Evolutionary conservation across 1,140 invertebrate genomes (phyloP).

Genomic region (Heliconius himera): DNA sequence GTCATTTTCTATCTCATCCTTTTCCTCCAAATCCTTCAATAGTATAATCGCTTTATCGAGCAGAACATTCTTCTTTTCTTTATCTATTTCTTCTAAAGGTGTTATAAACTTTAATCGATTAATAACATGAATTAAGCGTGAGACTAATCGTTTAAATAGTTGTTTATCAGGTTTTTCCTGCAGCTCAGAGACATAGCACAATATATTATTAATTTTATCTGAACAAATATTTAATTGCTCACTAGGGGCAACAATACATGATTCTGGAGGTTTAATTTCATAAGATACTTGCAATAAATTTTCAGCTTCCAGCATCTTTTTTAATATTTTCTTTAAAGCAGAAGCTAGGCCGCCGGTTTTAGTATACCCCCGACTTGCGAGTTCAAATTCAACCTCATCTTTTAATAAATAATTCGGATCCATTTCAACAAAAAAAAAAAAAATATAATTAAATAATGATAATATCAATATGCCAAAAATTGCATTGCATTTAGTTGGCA

Average conservation of each 20-base stretch:
- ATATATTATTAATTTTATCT: no score
- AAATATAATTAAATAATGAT: neutral
- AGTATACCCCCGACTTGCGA: conserved; percentile 39
- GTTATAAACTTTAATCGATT: conserved; percentile 38
- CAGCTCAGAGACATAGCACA: conserved; percentile 32
- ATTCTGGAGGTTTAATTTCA: no score
- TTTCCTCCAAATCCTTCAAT: conserved; percentile 34
- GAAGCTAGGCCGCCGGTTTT: no score
- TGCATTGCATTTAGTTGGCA: no score
- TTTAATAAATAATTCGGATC: conserved; percentile 38
- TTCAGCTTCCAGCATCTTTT: no score
- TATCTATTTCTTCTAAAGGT: conserved; percentile 24
- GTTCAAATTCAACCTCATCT: conserved; percentile 43
- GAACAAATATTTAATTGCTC: no score
- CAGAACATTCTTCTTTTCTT: conserved; percentile 32
- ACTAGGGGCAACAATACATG: no score
- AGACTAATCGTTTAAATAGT: conserved; percentile 30
- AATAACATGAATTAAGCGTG: conserved; percentile 32
- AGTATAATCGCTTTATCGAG: conserved; percentile 31
- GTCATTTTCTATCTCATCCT: conserved; percentile 34
- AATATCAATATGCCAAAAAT: no score
- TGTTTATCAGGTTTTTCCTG: conserved; percentile 30
- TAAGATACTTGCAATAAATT: no score
- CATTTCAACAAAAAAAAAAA: conserved; percentile 15
- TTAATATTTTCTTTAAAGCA: no score